Evolutionary conservation across 2,113 vertebrate genomes (phyloP).

Genomic region (Vimba vimba): DNA sequence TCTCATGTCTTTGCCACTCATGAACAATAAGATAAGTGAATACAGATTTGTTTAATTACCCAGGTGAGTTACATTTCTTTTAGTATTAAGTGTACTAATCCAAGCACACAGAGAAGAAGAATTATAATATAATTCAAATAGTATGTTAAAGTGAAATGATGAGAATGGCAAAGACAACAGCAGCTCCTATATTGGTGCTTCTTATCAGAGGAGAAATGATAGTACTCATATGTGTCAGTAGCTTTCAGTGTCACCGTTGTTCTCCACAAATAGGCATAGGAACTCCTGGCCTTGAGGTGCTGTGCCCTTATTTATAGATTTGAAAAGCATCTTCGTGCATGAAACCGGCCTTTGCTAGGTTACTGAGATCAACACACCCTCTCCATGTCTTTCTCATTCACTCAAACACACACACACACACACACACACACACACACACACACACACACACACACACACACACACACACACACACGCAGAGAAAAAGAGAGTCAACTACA

Average conservation of each 20-base stretch:
- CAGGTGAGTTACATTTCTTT: not conserved
- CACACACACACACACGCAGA: not conserved
- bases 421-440: no score
- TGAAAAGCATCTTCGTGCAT: constrained; percentile 21
- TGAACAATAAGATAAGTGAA: constrained; percentile 6
- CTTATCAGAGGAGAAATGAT: constrained; percentile 16
- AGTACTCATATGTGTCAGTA: constrained; percentile 38
- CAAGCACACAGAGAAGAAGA: not conserved
- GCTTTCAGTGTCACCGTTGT: constrained; percentile 31
- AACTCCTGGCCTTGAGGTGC: constrained; percentile 51
- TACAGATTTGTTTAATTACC: not conserved
- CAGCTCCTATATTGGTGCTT: constrained; percentile 26
- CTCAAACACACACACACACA: not conserved
- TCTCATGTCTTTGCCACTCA: not conserved
- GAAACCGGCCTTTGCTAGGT: not conserved
- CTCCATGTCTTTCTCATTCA: not conserved
- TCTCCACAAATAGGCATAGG: constrained; percentile 43
- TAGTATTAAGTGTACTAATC: not conserved
- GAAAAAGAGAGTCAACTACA: not conserved
- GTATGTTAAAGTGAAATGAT: not conserved
- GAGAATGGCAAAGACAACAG: not conserved
- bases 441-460: not conserved
- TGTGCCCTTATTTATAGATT: constrained; percentile 44
- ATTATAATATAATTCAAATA: not conserved
- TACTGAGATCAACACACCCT: constrained; percentile 11